Percentiles rank a stretch among this genome's conserved stretches.
Conservation (phyloP, 1,140 invertebrate genomes). For the Megathymus violae region DNA sequence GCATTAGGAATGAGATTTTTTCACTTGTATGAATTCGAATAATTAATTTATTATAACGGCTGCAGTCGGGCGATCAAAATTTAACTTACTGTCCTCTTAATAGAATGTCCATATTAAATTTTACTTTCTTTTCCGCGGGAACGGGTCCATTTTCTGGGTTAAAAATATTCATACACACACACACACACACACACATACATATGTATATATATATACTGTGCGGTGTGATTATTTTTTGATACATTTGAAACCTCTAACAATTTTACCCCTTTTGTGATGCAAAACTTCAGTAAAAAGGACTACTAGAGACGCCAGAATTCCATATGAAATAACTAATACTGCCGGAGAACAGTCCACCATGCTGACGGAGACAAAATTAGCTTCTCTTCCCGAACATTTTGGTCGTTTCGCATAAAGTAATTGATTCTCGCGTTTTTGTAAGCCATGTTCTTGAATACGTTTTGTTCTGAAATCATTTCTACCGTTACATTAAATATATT, state of each 20-base stretch:
- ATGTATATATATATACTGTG: too few relatives aligned
- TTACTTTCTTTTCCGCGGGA: too few relatives aligned
- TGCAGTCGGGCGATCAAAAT: too few relatives aligned
- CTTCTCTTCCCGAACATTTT: conserved; percentile 78
- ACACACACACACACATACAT: too few relatives aligned
- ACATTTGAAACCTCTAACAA: not conserved
- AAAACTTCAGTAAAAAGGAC: conserved; percentile 50
- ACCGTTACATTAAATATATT: conserved; percentile 18
- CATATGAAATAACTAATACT: conserved; percentile 74
- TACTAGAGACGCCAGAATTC: conserved; percentile 57
- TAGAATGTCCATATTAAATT: too few relatives aligned
- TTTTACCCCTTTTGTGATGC: conserved; percentile 32
- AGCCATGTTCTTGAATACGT: conserved; percentile 85
- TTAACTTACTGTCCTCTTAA: too few relatives aligned
- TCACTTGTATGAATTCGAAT: too few relatives aligned
- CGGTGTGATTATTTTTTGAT: too few relatives aligned
- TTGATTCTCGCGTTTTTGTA: conserved; percentile 84
- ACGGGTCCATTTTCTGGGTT: too few relatives aligned
- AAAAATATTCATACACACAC: too few relatives aligned
- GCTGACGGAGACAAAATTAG: conserved; percentile 85
- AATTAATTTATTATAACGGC: too few relatives aligned
- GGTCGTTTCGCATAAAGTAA: conserved; percentile 86
- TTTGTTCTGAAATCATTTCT: conserved; percentile 77
- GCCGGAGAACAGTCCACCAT: conserved; percentile 84
- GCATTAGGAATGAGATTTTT: too few relatives aligned